A percentile compares a stretch with the other conserved stretches of the same genome.
Conservation (phyloP, 2,888 invertebrate genomes). For the Microplitis manilae region DNA sequence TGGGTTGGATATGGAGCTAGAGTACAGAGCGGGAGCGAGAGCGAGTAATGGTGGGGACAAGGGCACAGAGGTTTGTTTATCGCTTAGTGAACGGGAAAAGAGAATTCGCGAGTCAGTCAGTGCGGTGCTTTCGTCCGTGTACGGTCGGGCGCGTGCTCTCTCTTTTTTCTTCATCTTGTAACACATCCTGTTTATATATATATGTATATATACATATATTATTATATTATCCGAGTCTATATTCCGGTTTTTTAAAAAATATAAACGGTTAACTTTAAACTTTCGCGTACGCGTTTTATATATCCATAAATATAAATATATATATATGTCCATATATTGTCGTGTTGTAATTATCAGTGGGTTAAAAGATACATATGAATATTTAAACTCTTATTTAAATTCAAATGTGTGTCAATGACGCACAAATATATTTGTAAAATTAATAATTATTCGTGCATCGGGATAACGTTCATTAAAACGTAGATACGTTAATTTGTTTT, state of each 20-base stretch:
- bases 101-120: slow-evolving; percentile 58
- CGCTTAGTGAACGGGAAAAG: slow-evolving; percentile 55
- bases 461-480: neutral
- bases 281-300: slow-evolving; percentile 1
- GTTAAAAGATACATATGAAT: neutral
- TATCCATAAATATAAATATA: neutral
- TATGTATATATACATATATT: slow-evolving; percentile 3
- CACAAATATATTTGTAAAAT: neutral
- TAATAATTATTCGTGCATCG: neutral
- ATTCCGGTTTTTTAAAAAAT: neutral
- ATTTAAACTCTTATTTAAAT: neutral
- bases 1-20: slow-evolving; percentile 27
- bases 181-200: slow-evolving; percentile 6
- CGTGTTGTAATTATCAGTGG: neutral
- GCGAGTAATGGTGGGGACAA: slow-evolving; percentile 22
- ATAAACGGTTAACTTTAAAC: slow-evolving; percentile 1
- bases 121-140: slow-evolving; percentile 60
- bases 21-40: slow-evolving; percentile 3
- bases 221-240: neutral
- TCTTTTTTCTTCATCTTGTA: slow-evolving; percentile 23
- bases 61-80: slow-evolving; percentile 68
- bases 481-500: neutral
- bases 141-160: slow-evolving; percentile 44
- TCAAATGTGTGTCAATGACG: slow-evolving; percentile 24
- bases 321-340: neutral